Evolutionary conservation across 2,797 vertebrate species (phyloP).

Genomic region (Sebastes hopkinsi): DNA sequence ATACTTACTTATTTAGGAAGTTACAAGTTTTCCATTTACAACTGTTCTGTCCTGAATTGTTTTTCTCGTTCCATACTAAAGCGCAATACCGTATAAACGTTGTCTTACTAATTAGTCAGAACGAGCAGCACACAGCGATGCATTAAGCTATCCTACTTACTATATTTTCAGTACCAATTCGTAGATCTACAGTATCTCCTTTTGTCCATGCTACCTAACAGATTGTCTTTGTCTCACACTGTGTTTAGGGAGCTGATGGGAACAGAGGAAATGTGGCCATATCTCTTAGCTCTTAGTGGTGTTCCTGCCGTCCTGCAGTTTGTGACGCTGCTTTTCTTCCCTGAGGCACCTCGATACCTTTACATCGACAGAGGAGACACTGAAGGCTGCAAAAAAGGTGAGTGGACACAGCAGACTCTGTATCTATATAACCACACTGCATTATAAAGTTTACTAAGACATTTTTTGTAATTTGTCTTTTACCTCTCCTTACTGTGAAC

Average conservation of each 20-base stretch:
- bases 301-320: constrained; percentile 81
- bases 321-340: constrained; percentile 79
- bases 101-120: not conserved
- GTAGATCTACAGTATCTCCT: not conserved
- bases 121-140: not conserved
- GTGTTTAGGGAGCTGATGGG: constrained; percentile 81
- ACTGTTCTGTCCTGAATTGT: not conserved
- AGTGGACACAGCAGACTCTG: not conserved
- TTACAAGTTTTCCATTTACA: not conserved
- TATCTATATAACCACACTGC: not conserved
- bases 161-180: not conserved
- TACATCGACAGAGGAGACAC: constrained; percentile 84
- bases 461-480: not conserved
- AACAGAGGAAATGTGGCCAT: constrained; percentile 80
- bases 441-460: not conserved
- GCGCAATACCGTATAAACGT: not conserved
- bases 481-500: not conserved
- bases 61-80: not conserved
- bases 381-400: constrained; percentile 78
- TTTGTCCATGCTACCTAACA: not conserved
- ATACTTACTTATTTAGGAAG: not conserved
- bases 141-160: not conserved
- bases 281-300: constrained; percentile 74
- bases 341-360: constrained; percentile 84
- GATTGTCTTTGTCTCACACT: not conserved